Conservation (phyloP, 1,140 invertebrate genomes). For the Anastrepha ludens region DNA sequence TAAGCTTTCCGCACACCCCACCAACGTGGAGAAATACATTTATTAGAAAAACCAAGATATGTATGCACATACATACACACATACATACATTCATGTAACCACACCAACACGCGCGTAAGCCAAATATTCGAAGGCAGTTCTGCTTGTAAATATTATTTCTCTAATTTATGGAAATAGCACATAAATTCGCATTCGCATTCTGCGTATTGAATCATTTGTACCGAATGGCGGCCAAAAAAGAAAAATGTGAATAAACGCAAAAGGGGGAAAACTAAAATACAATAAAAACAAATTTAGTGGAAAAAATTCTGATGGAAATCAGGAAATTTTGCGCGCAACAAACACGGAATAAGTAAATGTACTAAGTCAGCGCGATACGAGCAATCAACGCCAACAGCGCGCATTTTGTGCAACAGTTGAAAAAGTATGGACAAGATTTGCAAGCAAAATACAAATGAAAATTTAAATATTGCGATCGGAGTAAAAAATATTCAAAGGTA, state of each 20-base stretch:
- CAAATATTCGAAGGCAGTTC: neutral
- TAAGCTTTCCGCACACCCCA: neutral
- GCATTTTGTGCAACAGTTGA: neutral
- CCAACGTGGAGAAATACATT: neutral
- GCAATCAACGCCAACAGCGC: neutral
- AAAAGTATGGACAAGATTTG: neutral
- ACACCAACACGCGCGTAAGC: too few relatives aligned
- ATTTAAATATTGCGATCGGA: neutral
- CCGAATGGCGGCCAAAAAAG: neutral
- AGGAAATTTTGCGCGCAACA: neutral
- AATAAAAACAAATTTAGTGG: constrained; percentile 15
- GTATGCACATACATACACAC: neutral
- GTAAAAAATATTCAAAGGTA: neutral
- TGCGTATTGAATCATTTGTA: neutral
- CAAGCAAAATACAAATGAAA: neutral
- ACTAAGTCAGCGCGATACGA: neutral
- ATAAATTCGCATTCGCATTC: constrained; percentile 16
- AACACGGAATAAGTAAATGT: neutral
- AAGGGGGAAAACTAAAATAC: neutral
- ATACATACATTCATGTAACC: neutral
- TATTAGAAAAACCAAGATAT: neutral
- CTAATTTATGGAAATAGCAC: constrained; percentile 20
- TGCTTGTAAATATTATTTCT: constrained; percentile 33
- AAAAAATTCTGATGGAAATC: constrained; percentile 1
- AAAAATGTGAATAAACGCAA: constrained; percentile 14